Evolutionary conservation across 2,797 vertebrate genomes (phyloP).

Genomic region (Sebastes matsubarae): DNA sequence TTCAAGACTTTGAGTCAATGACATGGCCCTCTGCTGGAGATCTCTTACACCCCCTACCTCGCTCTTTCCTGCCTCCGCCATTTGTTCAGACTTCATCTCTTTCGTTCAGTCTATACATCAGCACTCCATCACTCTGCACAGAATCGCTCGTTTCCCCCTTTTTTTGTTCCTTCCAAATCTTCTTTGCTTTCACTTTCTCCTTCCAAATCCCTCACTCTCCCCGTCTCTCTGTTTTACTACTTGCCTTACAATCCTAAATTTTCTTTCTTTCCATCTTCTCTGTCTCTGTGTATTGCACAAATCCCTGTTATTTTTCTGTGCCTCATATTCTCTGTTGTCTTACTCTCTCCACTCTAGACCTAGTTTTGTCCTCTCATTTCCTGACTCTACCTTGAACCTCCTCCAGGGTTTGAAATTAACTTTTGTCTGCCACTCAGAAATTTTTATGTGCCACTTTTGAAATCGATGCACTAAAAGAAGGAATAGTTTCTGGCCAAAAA

Average conservation of each 20-base stretch:
- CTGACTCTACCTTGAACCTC: constrained; percentile 28
- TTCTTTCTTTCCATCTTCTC: constrained; percentile 21
- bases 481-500: neutral
- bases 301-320: constrained; percentile 16
- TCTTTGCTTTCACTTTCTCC: constrained; percentile 20
- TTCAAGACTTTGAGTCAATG: constrained; percentile 32
- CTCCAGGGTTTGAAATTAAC: neutral
- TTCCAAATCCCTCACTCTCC: constrained; percentile 16
- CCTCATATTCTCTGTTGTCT: constrained; percentile 8
- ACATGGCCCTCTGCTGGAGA: constrained; percentile 36
- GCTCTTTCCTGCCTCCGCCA: constrained; percentile 17
- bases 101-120: constrained; percentile 8
- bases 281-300: constrained; percentile 6
- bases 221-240: neutral
- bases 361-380: constrained; percentile 26
- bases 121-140: constrained; percentile 27
- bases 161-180: constrained; percentile 31
- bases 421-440: neutral
- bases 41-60: constrained; percentile 15
- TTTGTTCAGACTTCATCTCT: constrained; percentile 31
- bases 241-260: constrained; percentile 4
- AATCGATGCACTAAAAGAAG: neutral
- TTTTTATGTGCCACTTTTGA: neutral
- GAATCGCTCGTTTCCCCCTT: constrained; percentile 15
- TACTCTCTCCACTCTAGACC: constrained; percentile 3